phyloP scores from a whole-genome alignment of 2,797 vertebrate species.

The Ceryle rudis region DNA sequence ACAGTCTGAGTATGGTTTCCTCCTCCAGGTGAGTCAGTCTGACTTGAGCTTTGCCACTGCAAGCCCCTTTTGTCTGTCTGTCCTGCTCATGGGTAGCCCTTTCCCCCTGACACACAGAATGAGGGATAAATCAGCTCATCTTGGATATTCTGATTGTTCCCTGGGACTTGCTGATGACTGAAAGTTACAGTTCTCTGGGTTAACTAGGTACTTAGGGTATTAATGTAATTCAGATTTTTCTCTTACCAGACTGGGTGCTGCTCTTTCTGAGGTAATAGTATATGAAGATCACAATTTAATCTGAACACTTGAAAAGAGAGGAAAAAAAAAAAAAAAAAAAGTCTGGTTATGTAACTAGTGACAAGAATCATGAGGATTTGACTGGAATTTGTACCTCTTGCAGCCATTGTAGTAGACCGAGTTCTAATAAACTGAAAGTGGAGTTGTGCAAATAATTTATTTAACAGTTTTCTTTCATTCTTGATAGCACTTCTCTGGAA shows the following conservation, averaged over 20 bases:
- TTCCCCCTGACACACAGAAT: rapidly evolving
- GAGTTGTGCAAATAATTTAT: neutral
- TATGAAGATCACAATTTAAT: neutral
- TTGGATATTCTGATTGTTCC: neutral
- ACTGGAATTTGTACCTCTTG: neutral
- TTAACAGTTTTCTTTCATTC: neutral
- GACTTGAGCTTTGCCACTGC: neutral
- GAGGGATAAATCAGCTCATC: neutral
- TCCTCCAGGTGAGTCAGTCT: neutral
- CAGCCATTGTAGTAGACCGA: neutral
- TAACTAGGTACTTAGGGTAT: neutral
- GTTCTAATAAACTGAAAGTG: neutral
- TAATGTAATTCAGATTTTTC: neutral
- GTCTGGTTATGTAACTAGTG: neutral
- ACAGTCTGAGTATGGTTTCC: neutral
- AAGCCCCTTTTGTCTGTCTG: neutral
- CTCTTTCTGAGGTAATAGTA: neutral
- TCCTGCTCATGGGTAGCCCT: neutral
- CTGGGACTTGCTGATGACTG: neutral
- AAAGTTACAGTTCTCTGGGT: neutral
- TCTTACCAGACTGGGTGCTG: neutral
- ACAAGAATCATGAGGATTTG: neutral
- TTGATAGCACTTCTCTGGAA: neutral
- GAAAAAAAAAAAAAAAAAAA: neutral
- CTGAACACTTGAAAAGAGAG: neutral